A percentile compares a stretch with the other conserved stretches of the same genome.
Evolutionary conservation across 2,113 vertebrate species (phyloP).

Genomic region (Physeter macrocephalus): DNA sequence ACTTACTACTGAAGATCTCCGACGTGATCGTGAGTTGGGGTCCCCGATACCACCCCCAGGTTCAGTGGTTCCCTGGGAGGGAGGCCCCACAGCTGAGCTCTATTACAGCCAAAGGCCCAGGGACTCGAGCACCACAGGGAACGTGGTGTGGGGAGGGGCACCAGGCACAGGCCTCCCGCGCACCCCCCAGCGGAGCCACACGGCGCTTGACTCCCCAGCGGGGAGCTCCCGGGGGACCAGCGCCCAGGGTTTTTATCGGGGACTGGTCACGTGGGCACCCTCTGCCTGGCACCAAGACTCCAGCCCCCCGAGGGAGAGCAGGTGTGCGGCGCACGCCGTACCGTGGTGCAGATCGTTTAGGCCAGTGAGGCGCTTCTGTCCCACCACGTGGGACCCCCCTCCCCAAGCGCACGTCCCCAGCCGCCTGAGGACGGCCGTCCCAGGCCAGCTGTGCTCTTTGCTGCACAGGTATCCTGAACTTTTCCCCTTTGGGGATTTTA

Average conservation of each 20-base stretch:
- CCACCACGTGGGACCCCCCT: not conserved
- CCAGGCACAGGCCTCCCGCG: not conserved
- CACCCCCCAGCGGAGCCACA: too few species aligned
- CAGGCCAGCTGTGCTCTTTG: too few species aligned
- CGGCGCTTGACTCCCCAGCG: too few species aligned
- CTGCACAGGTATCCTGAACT: not conserved
- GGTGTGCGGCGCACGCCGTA: too few species aligned
- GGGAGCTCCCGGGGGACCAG: not conserved
- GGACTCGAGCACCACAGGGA: not conserved
- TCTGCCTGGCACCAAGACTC: not conserved
- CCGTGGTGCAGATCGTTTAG: not conserved
- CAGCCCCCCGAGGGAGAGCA: too few species aligned
- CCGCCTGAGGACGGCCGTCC: fast-evolving
- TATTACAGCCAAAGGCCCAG: not conserved
- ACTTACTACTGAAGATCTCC: not conserved
- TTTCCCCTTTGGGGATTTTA: not conserved
- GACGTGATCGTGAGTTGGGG: not conserved
- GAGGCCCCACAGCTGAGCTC: not conserved
- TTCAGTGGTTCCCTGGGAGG: not conserved
- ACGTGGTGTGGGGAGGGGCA: fast-evolving
- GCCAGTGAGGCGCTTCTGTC: not conserved
- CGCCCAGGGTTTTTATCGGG: not conserved
- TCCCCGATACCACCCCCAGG: not conserved
- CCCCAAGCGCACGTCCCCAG: not conserved
- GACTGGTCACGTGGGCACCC: not conserved